Percentiles rank a stretch among this genome's conserved stretches.
Evolutionary conservation across 2,797 vertebrate genomes (phyloP).

Genomic region (Manis crassicaudata): DNA sequence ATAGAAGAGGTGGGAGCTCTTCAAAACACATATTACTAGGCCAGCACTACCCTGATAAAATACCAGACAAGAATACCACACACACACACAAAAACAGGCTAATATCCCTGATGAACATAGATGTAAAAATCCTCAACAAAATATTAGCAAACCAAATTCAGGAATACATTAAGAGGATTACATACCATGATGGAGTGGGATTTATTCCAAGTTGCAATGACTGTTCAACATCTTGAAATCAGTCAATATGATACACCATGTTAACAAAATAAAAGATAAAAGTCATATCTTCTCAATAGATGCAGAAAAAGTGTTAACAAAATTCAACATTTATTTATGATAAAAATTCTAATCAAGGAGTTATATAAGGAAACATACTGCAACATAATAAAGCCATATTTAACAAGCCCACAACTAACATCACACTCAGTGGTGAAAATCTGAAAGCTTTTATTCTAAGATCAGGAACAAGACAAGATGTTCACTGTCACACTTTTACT

Average conservation of each 20-base stretch:
- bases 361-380: neutral
- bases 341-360: neutral
- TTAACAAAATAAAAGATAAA: neutral
- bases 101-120: neutral
- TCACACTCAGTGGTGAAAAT: neutral
- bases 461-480: neutral
- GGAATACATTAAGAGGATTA: neutral
- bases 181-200: neutral
- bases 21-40: neutral
- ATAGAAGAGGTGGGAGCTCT: neutral
- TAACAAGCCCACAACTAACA: neutral
- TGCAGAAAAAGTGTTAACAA: neutral
- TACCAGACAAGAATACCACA: neutral
- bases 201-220: neutral
- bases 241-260: neutral
- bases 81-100: neutral
- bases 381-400: neutral
- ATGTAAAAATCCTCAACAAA: neutral
- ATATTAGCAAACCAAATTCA: neutral
- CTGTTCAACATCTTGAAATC: neutral
- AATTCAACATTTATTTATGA: neutral
- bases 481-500: neutral
- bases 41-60: neutral
- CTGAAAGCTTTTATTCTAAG: neutral
- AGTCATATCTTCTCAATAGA: neutral